Conservation (phyloP, 2,113 vertebrate species). For the Echinops telfairi region DNA sequence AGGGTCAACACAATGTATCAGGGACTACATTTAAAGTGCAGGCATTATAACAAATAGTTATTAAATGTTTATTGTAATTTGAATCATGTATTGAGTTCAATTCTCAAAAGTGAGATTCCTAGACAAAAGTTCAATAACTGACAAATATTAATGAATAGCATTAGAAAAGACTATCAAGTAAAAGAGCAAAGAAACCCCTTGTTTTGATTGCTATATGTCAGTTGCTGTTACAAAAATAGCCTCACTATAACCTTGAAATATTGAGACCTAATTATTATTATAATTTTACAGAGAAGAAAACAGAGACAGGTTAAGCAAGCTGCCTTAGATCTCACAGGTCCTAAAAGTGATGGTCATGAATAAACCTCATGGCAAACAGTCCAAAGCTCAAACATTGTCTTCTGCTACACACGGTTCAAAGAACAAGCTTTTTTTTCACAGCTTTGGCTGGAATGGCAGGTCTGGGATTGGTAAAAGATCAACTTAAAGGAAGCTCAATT, state of each 20-base stretch:
- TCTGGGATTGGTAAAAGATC: conserved; percentile 54
- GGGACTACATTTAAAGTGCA: conserved; percentile 22
- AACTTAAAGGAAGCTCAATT: conserved; percentile 31
- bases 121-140: background rate
- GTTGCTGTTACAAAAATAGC: background rate
- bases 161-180: background rate
- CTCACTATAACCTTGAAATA: conserved; percentile 5
- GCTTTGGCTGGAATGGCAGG: background rate
- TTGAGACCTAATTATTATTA: conserved; percentile 22
- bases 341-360: background rate
- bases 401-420: conserved; percentile 33
- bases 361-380: background rate
- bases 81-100: background rate
- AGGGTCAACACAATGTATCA: background rate
- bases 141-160: conserved; percentile 23
- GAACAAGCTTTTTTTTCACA: conserved; percentile 11
- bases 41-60: background rate
- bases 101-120: conserved; percentile 17
- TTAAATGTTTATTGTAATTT: conserved; percentile 9
- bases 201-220: background rate
- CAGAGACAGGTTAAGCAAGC: background rate
- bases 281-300: conserved; percentile 21
- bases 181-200: conserved; percentile 34
- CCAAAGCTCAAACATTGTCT: conserved; percentile 20
- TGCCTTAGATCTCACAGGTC: background rate